Percentiles rank a stretch among this genome's conserved stretches.
Conservation (phyloP, 2,113 vertebrate species). For the Chloropsis hardwickii region DNA sequence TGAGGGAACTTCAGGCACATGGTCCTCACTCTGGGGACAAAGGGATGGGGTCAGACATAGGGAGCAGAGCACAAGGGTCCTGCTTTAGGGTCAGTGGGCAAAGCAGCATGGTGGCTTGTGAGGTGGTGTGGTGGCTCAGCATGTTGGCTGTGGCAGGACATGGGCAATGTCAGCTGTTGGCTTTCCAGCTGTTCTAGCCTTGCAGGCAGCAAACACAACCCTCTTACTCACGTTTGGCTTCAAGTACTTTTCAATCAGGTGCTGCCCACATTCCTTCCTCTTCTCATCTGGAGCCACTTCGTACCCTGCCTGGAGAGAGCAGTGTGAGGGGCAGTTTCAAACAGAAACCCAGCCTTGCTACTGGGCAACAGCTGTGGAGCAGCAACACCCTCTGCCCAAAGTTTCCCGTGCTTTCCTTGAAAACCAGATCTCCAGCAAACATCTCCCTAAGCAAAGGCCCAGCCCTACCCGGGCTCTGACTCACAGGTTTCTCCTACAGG, state of each 20-base stretch:
- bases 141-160: not conserved
- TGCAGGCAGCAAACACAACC: not conserved
- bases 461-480: not conserved
- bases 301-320: constrained; percentile 83
- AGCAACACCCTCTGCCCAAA: not conserved
- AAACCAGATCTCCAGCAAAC: constrained; percentile 1
- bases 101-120: not conserved
- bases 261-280: constrained; percentile 87
- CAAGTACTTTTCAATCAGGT: constrained; percentile 86
- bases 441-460: not conserved
- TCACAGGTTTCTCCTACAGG: not conserved
- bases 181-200: not conserved
- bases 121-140: not conserved
- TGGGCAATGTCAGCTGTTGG: not conserved
- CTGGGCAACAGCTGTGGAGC: not conserved
- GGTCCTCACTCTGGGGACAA: constrained; percentile 82
- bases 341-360: not conserved
- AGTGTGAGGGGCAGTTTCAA: not conserved
- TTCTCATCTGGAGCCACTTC: constrained; percentile 96
- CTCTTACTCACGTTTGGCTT: constrained; percentile 73
- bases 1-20: constrained; percentile 85
- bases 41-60: not conserved
- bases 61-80: not conserved
- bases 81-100: not conserved
- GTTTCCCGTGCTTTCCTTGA: not conserved